Evolutionary conservation across 2,797 vertebrate species (phyloP), one percentile per base, ranked within the genome.

Genomic region (Melanogrammus aeglefinus): DNA sequence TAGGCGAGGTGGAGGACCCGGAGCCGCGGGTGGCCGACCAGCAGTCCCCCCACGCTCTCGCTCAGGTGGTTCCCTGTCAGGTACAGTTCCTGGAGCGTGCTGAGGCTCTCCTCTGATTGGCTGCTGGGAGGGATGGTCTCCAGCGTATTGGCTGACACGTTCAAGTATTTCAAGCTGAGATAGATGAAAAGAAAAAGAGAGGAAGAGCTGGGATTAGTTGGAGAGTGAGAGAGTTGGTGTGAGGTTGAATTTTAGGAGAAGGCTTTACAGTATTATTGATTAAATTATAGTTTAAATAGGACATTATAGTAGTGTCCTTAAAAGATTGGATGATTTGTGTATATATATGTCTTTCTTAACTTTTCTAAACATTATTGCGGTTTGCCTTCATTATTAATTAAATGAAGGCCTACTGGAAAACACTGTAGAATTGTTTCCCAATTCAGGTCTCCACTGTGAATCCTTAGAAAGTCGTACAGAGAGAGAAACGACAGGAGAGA

Each of bases 41-140:
- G 86, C 81, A 96, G 88, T 81, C 95, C 92, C 18, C 95, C 95
- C n/a, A 96, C 97, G 77, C 96, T 95, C 88, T 99, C 97, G 12
- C 95, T 96, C 84, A 99, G 94, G 83, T 93, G 94, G 89, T 99
- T 99, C 86, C 88, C 93, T 3, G 96, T 97, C 89, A 99, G 91
- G 86, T 98, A 98, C 70, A 99, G 95, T 83, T 98, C 95, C 90
- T 99, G 97, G 80, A 99, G 94, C 63, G 95, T 93, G 88, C 96
- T 98, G 87, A 97, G 94, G 89, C 93, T 96, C 91, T 98, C 96
- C 83, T 97, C 97, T 81, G 94, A 96, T 27, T 92, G 88, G 81
- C 94, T 95, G 3, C 95, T 93, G 0, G 95, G 91, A 24, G 97
- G 97, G 86, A 99, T 91, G 75, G 91, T 96, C 91, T 97, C 96